These are phyloP conservation scores for Eupithecia pulchellata DNA, from an alignment of 2,888 invertebrate species.

Conservation along the genomic window DNA sequence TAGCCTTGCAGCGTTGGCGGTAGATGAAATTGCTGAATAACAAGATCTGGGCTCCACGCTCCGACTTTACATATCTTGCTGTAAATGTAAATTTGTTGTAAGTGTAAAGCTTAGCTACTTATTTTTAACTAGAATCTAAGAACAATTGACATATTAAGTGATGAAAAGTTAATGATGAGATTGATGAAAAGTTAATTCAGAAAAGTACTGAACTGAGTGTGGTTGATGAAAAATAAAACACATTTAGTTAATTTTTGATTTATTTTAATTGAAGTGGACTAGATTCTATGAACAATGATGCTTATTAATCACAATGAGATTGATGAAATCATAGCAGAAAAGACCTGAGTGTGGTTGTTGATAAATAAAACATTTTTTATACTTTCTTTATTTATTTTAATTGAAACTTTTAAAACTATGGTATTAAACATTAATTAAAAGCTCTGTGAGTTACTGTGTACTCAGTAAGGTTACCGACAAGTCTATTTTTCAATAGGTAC, in stretches of 20 bases:
- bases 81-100: constrained; percentile 22
- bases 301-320: too few species aligned
- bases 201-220: neutral
- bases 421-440: too few species aligned
- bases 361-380: too few species aligned
- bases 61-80: constrained; percentile 58
- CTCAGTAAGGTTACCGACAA: too few species aligned
- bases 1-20: constrained; percentile 56
- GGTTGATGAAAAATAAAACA: neutral
- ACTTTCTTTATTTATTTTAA: too few species aligned
- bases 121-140: neutral
- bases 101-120: constrained; percentile 16
- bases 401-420: too few species aligned
- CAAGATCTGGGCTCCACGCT: constrained; percentile 57
- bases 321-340: too few species aligned
- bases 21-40: constrained; percentile 52
- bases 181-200: neutral
- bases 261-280: neutral
- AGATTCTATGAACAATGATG: too few species aligned
- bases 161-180: neutral
- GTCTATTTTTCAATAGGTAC: neutral
- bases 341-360: too few species aligned
- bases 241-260: neutral
- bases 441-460: too few species aligned
- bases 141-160: neutral